Evolutionary conservation across 30 jellyfish, hydroid and myxozoan species (phyloP), one percentile per base, ranked within the genome.

Genomic region (Morbakka virulenta): DNA sequence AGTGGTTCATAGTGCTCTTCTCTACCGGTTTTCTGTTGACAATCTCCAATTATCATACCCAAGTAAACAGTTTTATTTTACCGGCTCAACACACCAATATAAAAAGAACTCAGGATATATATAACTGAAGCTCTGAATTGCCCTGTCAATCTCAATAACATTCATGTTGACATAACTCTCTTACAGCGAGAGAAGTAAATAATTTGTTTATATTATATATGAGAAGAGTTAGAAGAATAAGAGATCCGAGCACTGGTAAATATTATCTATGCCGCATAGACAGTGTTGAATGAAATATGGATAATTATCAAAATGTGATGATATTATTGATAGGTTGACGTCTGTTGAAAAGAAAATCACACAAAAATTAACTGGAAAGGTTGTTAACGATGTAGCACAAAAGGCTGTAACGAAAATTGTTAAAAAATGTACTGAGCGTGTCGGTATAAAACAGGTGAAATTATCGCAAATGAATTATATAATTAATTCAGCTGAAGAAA

Each of bases 21-120:
- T 67, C 12, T 67, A 31, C 79, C 68, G 25, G 68, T 31, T 67
- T 67, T 32, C 64, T 67, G 26, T 67, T 67, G 79, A 33, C 31
- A 64, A 64, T 64, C 31, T 64, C 27, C 62, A 62, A 2, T 64
- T 67, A 4, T 17, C 64, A 20, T 67, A 31, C 35, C 79, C 79
- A 4, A 32, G 35, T 32, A 64, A 32, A 67, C 64, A 64, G 20
- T 67, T 24, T 31, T 67, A 28, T 67, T 4, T 67, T 4, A 32
- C 25, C 32, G 35, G 67, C 21, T 67, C 1, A 67, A 67, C 35
- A 67, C 79, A 13, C 32, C 21, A 31, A 67, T 67, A 26, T 32
- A 31, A 28, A 67, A 21, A 21, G 68, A 67, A 26, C 24, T 67
- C 21, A 67, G 62, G 14, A 67, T 67, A 31, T 67, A 67, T 67